Conservation (phyloP, 2,797 vertebrate genomes). For the Calcarius lapponicus region DNA sequence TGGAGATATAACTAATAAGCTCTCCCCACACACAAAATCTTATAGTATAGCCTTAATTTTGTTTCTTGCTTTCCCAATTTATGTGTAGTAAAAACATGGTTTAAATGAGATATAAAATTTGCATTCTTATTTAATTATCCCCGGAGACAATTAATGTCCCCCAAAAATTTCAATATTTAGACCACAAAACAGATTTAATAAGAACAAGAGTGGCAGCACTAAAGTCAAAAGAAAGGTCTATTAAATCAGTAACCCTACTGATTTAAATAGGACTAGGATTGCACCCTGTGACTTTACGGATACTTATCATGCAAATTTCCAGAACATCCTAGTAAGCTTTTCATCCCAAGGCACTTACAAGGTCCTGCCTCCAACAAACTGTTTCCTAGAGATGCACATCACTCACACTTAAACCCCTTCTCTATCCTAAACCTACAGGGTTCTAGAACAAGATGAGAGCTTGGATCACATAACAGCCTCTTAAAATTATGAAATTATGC, state of each 20-base stretch:
- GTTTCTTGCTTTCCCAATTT: background rate
- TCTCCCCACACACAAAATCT: background rate
- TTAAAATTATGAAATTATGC: background rate
- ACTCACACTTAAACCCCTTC: background rate
- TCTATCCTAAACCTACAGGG: background rate
- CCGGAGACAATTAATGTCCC: conserved; percentile 38
- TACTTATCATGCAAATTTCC: conserved; percentile 53
- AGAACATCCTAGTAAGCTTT: conserved; percentile 54
- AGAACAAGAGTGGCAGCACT: conserved; percentile 1
- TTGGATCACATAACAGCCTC: background rate
- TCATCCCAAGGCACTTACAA: conserved; percentile 25
- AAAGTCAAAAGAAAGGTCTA: conserved; percentile 45
- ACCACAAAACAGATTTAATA: conserved; percentile 39
- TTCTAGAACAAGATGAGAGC: background rate
- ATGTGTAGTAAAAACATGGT: background rate
- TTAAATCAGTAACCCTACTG: conserved; percentile 60
- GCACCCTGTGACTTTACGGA: conserved; percentile 16
- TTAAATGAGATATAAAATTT: conserved; percentile 3
- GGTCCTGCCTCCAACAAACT: background rate
- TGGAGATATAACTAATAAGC: conserved; percentile 63
- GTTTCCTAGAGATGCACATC: background rate
- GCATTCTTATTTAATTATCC: conserved; percentile 31
- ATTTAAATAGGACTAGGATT: conserved; percentile 46
- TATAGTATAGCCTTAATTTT: conserved; percentile 38
- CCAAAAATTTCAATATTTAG: background rate